Percentiles rank a stretch among this genome's conserved stretches.
phyloP scores from a whole-genome alignment of 2,888 invertebrate genomes.

The Tinea semifulvella region DNA sequence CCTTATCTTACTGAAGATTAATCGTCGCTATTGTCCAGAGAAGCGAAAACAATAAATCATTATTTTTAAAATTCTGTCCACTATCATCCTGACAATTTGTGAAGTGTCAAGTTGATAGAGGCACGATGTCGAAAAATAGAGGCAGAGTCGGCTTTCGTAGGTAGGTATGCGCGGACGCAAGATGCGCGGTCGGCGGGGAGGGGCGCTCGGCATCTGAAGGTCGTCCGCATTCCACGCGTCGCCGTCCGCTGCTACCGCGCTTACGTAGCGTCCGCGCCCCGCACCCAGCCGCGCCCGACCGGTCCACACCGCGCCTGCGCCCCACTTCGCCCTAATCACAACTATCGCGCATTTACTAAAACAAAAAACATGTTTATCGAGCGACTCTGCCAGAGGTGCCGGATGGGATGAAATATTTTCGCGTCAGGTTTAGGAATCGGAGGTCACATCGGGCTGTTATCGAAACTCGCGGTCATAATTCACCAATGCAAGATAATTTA shows the following conservation, averaged over 20 bases:
- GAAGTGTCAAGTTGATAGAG: slow-evolving; percentile 46
- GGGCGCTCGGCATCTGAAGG: slow-evolving; percentile 65
- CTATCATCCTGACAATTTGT: slow-evolving; percentile 38
- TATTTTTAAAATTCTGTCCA: slow-evolving; percentile 25
- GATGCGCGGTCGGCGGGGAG: slow-evolving; percentile 58
- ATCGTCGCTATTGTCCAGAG: slow-evolving; percentile 7
- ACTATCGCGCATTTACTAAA: slow-evolving; percentile 62
- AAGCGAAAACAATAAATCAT: slow-evolving; percentile 11
- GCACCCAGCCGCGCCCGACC: slow-evolving; percentile 34
- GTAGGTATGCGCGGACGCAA: slow-evolving; percentile 64
- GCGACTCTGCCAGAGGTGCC: slow-evolving; percentile 41
- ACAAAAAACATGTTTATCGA: slow-evolving; percentile 61
- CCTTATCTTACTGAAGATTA: slow-evolving; percentile 11
- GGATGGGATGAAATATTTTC: slow-evolving; percentile 63
- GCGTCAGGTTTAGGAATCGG: slow-evolving; percentile 44
- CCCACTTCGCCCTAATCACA: slow-evolving; percentile 33
- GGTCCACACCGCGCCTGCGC: slow-evolving; percentile 36
- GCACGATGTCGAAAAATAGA: slow-evolving; percentile 60
- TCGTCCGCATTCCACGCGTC: slow-evolving; percentile 67
- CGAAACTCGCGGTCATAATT: neutral
- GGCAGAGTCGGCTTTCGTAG: slow-evolving; percentile 43
- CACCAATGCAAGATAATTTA: neutral
- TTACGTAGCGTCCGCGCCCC: slow-evolving; percentile 62
- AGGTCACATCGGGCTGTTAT: slow-evolving; percentile 2
- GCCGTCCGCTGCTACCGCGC: slow-evolving; percentile 66